phyloP scores from a whole-genome alignment of 2,113 vertebrate species.

The Vanacampus margaritifer region DNA sequence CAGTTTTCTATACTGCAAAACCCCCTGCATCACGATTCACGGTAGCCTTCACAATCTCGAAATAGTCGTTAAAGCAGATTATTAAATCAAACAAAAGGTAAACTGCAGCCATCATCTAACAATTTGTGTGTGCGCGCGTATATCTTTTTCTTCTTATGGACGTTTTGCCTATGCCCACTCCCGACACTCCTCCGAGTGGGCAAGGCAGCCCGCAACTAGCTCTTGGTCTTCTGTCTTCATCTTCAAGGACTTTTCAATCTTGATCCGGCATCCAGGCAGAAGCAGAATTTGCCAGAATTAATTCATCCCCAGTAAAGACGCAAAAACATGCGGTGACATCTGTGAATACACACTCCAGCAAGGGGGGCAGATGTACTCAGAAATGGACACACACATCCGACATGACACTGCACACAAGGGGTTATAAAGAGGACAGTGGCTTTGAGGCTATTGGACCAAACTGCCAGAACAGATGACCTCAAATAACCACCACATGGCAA shows the following conservation, averaged over 20 bases:
- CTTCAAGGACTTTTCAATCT: slow-evolving; percentile 60
- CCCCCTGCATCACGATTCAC: neutral
- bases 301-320: slow-evolving; percentile 9
- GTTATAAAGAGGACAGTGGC: slow-evolving; percentile 13
- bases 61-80: slow-evolving; percentile 47
- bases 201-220: slow-evolving; percentile 10
- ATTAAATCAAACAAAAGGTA: slow-evolving; percentile 48
- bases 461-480: slow-evolving; percentile 43
- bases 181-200: slow-evolving; percentile 26
- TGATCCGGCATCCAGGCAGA: slow-evolving; percentile 61
- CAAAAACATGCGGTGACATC: slow-evolving; percentile 42
- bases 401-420: slow-evolving; percentile 15
- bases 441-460: slow-evolving; percentile 21
- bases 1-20: slow-evolving; percentile 9
- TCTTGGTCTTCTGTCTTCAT: slow-evolving; percentile 34
- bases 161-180: slow-evolving; percentile 13
- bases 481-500: slow-evolving; percentile 29
- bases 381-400: slow-evolving; percentile 25
- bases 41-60: slow-evolving; percentile 27
- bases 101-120: slow-evolving; percentile 38
- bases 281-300: slow-evolving; percentile 64
- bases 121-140: slow-evolving; percentile 6
- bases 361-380: slow-evolving; percentile 48
- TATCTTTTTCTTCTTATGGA: slow-evolving; percentile 1
- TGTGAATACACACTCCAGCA: slow-evolving; percentile 32